These are phyloP conservation scores for Microcebus jonahi DNA, from an alignment of 2,113 vertebrate genomes.

Conservation along the genomic window DNA sequence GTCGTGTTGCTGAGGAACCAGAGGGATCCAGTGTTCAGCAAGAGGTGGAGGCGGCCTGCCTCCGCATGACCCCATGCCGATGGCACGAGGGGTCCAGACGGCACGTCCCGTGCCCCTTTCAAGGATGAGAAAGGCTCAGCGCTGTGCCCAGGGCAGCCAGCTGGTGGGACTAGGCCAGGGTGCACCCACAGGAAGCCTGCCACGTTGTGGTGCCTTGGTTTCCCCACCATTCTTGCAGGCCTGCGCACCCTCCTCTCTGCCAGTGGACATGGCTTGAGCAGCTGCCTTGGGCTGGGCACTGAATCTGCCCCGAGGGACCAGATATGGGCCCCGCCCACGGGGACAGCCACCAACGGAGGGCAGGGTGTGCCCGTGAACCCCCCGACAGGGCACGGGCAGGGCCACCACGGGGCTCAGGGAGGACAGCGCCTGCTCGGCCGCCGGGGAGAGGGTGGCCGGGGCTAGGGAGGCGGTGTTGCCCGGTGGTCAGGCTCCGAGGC, in stretches of 20 bases:
- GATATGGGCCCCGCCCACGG: background rate
- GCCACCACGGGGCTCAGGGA: background rate
- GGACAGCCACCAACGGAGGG: background rate
- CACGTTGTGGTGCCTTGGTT: rapidly evolving
- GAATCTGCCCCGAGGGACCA: background rate
- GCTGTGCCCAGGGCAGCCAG: background rate
- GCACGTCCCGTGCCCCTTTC: background rate
- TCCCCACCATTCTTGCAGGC: background rate
- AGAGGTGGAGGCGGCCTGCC: no score
- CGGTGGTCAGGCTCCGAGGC: no score
- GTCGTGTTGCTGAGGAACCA: background rate
- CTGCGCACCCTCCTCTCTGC: background rate
- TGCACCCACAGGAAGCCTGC: background rate
- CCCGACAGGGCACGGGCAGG: background rate
- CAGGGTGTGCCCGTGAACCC: background rate
- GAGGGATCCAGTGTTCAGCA: background rate
- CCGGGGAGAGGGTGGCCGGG: background rate
- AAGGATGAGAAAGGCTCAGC: background rate
- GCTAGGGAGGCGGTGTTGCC: no score
- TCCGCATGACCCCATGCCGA: background rate
- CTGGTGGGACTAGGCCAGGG: background rate
- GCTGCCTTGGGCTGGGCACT: background rate
- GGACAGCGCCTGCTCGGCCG: background rate
- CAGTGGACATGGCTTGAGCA: background rate
- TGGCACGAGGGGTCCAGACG: rapidly evolving